Evolutionary conservation across 2,113 vertebrate genomes (phyloP), one percentile per base, ranked within the genome.

Genomic region (Pitta sordida): DNA sequence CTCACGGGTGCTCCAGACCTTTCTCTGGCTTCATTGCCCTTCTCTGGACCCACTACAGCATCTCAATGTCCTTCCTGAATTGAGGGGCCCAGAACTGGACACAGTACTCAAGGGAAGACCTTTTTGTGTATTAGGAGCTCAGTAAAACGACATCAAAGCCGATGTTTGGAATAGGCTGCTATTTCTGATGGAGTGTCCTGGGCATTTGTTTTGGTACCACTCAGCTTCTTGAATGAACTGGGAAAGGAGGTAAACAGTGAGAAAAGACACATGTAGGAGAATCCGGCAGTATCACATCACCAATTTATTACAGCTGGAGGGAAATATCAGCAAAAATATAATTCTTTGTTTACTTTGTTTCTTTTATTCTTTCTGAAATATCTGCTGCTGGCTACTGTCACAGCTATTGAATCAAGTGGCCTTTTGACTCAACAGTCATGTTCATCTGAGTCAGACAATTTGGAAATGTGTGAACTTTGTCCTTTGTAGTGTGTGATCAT

Each of bases 331-430:
- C n/a, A 84, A 44, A 82, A 89, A 86, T 81, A 44, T 11, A 1
- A 36, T 39, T 60, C 4, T 44, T 75, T 59, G 5, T 68, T 86
- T 76, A 27, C 39, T 90, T 29, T 36, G 3, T 79, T 94, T 92
- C 64, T 81, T 90, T 78, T 86, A 78, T 84, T 71, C 44, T 89
- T 84, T 82, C 69, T 91, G 81, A 84, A 94, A 55, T 78, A 79
- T 75, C 39, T 92, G 62, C 81, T 76, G 12, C 73, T 81, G 89
- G 55, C 68, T 84, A 59, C 44, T 75, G 69, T 60, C 81, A 83
- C 43, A 81, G 60, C 73, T 74, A 22, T 70, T 70, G 65, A 91
- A 67, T 62, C 55, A 44, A 60, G 34, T 26, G 41, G 20, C 58
- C 84, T 94, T 96, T 87, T 87, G 65, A 85, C 62, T 55, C 44